Evolutionary conservation across 2,113 vertebrate genomes (phyloP).

Genomic region (Plecturocebus donacophilus): DNA sequence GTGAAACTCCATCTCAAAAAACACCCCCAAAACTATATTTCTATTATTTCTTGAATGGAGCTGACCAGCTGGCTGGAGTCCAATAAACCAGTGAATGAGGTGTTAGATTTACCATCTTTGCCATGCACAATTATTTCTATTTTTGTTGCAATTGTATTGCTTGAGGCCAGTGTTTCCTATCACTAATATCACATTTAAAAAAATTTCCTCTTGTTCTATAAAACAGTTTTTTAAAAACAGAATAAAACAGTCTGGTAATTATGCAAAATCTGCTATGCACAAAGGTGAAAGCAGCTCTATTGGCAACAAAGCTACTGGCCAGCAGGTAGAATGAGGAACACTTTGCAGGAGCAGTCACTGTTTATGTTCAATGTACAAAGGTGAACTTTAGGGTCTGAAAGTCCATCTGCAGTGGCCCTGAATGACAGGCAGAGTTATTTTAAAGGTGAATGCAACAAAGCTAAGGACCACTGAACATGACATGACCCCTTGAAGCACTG

Average conservation of each 20-base stretch:
- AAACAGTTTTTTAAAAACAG: not conserved
- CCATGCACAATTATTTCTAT: too few relatives aligned
- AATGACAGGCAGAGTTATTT: not conserved
- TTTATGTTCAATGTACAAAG: accelerated
- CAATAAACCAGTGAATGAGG: accelerated
- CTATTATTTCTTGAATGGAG: not conserved
- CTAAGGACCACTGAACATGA: not conserved
- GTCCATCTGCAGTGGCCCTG: not conserved
- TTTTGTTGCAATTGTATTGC: too few relatives aligned
- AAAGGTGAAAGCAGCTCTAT: not conserved
- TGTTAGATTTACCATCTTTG: accelerated
- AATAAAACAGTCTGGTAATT: not conserved
- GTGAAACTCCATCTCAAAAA: too few relatives aligned
- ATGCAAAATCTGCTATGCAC: not conserved
- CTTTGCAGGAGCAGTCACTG: accelerated
- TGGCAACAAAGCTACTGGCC: too few relatives aligned
- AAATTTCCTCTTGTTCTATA: not conserved
- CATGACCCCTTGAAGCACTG: not conserved
- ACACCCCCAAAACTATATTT: too few relatives aligned
- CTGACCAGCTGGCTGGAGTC: not conserved
- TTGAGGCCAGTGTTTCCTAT: not conserved
- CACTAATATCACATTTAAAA: not conserved
- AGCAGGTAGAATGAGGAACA: not conserved
- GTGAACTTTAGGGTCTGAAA: not conserved
- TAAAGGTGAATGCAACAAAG: not conserved